Conservation (phyloP, 1,140 invertebrate species). For the Patella vulgata region DNA sequence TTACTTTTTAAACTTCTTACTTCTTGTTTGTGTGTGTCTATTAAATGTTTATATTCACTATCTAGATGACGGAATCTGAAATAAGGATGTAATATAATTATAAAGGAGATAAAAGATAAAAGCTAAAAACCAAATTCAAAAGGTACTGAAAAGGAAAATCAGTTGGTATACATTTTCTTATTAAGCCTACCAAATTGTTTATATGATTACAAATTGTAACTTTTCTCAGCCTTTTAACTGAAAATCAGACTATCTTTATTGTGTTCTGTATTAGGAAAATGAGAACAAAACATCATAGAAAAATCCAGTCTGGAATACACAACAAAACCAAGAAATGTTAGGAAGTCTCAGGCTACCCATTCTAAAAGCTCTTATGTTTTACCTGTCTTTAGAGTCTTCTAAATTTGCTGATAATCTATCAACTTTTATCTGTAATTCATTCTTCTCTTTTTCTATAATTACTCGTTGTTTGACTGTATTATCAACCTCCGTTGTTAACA, state of each 20-base stretch:
- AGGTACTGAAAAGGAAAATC: neutral
- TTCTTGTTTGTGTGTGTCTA: constrained; percentile 54
- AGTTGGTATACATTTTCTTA: neutral
- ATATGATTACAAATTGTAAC: too few relatives aligned
- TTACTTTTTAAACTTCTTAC: constrained; percentile 55
- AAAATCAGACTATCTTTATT: too few relatives aligned
- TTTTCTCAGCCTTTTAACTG: too few relatives aligned
- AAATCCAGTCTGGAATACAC: too few relatives aligned
- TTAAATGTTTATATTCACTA: constrained; percentile 45
- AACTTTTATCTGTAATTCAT: constrained; percentile 42
- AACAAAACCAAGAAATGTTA: too few relatives aligned
- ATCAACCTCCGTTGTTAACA: constrained; percentile 62
- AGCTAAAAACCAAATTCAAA: neutral
- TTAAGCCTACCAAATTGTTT: neutral
- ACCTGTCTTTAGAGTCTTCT: constrained; percentile 41
- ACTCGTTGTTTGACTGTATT: constrained; percentile 47
- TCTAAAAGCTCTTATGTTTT: too few relatives aligned
- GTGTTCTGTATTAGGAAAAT: too few relatives aligned
- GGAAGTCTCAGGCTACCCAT: too few relatives aligned
- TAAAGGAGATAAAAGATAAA: neutral
- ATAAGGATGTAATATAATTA: constrained; percentile 7
- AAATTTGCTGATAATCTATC: constrained; percentile 49
- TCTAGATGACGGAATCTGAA: constrained; percentile 44
- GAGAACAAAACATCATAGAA: too few relatives aligned
- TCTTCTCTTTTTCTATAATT: constrained; percentile 54